Conservation (phyloP, 2,113 vertebrate species). For the Chamaea fasciata region DNA sequence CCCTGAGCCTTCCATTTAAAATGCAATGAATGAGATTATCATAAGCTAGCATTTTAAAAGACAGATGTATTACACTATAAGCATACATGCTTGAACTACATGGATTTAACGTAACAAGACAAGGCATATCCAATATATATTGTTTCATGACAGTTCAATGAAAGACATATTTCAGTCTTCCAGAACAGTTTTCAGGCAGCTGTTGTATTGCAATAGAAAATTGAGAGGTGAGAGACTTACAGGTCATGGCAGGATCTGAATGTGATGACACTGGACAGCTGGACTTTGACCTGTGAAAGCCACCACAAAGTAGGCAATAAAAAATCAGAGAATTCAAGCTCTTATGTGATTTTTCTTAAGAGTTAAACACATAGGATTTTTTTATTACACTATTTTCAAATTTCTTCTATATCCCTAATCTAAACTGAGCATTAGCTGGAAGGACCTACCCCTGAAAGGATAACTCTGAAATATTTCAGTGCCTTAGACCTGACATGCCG, state of each 20-base stretch:
- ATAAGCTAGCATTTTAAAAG: not conserved
- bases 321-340: conserved; percentile 3
- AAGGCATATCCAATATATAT: not conserved
- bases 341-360: not conserved
- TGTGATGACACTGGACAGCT: conserved; percentile 2
- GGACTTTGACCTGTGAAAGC: conserved; percentile 44
- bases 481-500: not conserved
- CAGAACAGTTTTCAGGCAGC: not conserved
- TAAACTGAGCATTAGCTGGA: not conserved
- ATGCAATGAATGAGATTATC: not conserved
- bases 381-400: not conserved
- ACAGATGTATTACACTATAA: not conserved
- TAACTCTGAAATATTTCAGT: not conserved
- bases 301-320: conserved; percentile 24
- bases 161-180: not conserved
- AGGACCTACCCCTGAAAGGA: not conserved
- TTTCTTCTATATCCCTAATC: not conserved
- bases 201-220: conserved; percentile 8
- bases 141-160: not conserved
- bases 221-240: conserved; percentile 18
- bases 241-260: not conserved
- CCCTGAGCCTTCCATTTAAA: not conserved
- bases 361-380: not conserved
- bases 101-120: not conserved
- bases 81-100: not conserved